Evolutionary conservation across 2,113 vertebrate species (phyloP).

Genomic region (Grallaria varia): DNA sequence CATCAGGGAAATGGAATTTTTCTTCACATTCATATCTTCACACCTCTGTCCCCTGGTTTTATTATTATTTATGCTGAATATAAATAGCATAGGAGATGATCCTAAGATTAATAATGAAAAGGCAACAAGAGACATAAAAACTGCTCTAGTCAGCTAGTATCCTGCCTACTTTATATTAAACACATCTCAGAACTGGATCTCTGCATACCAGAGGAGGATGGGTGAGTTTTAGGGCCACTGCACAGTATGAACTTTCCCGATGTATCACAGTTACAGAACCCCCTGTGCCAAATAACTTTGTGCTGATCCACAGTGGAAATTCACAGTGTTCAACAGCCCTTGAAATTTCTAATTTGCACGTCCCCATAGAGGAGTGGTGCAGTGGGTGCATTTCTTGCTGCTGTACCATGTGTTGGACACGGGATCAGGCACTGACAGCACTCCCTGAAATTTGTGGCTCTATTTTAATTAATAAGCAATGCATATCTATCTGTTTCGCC

Average conservation of each 20-base stretch:
- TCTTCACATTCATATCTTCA: not conserved
- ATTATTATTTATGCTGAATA: slow-evolving; percentile 57
- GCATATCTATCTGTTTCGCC: not conserved
- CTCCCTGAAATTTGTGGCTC: not conserved
- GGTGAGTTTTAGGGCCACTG: not conserved
- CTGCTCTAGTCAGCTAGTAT: not conserved
- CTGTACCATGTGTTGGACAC: not conserved
- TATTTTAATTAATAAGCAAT: not conserved
- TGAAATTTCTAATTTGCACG: slow-evolving; percentile 37
- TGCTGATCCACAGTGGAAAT: slow-evolving; percentile 37
- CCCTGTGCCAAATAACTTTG: slow-evolving; percentile 31
- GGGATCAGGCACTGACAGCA: not conserved
- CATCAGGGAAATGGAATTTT: not conserved
- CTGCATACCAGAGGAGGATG: not conserved
- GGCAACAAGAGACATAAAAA: not conserved
- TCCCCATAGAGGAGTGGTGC: not conserved
- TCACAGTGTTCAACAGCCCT: not conserved
- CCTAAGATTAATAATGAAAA: slow-evolving; percentile 37
- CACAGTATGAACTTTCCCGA: not conserved
- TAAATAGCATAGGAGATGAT: slow-evolving; percentile 32
- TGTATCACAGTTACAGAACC: not conserved
- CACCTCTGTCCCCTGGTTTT: slow-evolving; percentile 20
- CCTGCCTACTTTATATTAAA: not conserved
- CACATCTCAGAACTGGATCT: not conserved
- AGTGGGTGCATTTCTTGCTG: not conserved